These are phyloP conservation scores for Nycticryphes semicollaris DNA, from an alignment of 2,113 vertebrate species.

Conservation along the genomic window DNA sequence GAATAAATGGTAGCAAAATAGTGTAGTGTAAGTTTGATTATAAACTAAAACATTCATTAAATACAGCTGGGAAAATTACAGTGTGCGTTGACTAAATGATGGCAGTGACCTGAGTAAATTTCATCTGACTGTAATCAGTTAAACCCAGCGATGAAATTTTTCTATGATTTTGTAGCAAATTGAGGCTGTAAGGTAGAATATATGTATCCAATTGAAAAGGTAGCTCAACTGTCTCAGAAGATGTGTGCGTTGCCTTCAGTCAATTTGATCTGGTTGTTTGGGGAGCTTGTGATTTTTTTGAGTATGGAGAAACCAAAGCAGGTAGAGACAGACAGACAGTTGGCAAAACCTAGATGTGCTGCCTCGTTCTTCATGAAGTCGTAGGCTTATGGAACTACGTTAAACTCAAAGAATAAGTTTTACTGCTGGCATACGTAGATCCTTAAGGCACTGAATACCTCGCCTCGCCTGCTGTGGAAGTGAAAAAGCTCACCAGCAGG, in stretches of 20 bases:
- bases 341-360: background rate
- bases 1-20: background rate
- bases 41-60: conserved; percentile 23
- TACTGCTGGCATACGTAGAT: background rate
- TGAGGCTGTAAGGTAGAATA: background rate
- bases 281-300: background rate
- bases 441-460: background rate
- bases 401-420: background rate
- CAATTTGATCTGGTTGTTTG: background rate
- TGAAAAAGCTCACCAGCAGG: background rate
- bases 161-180: background rate
- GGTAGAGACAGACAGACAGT: background rate
- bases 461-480: background rate
- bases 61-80: background rate
- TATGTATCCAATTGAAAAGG: background rate
- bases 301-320: background rate
- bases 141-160: background rate
- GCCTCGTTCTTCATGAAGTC: background rate
- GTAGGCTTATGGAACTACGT: background rate
- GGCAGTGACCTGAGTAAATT: background rate
- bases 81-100: background rate
- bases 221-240: background rate
- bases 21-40: background rate
- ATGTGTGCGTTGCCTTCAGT: background rate
- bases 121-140: background rate